Conservation (phyloP, 1,140 invertebrate genomes). For the Rhagoletis zephyria region DNA sequence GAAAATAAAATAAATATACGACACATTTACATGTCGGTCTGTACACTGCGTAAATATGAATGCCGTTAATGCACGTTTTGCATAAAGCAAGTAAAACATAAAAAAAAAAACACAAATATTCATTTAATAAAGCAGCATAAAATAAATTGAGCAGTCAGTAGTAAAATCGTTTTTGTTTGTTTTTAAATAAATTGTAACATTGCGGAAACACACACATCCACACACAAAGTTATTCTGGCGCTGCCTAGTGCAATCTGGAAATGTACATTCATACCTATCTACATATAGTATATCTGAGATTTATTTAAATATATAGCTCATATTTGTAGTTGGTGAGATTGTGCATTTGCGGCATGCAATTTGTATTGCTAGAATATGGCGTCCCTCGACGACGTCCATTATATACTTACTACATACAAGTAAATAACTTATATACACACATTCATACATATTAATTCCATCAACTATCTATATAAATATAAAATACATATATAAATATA, state of each 20-base stretch:
- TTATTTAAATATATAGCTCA: slow-evolving; percentile 17
- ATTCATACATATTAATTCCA: slow-evolving; percentile 53
- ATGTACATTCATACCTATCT: neutral
- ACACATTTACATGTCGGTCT: slow-evolving; percentile 48
- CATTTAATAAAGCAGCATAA: slow-evolving; percentile 13
- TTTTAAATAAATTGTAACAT: slow-evolving; percentile 16
- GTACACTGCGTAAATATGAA: slow-evolving; percentile 49
- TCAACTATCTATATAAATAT: slow-evolving; percentile 54
- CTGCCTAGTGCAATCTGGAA: slow-evolving; percentile 5
- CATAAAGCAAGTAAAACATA: slow-evolving; percentile 10
- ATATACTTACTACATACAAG: no score
- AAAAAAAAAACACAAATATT: neutral
- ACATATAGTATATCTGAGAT: no score
- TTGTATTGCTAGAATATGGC: slow-evolving; percentile 13
- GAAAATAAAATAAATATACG: slow-evolving; percentile 19
- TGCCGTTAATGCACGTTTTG: slow-evolving; percentile 45
- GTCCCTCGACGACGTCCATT: neutral
- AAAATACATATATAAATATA: slow-evolving; percentile 42
- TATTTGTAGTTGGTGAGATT: neutral
- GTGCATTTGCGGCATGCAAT: slow-evolving; percentile 38
- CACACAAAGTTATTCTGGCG: neutral
- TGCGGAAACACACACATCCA: neutral
- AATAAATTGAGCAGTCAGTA: slow-evolving; percentile 39
- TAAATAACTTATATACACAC: slow-evolving; percentile 47
- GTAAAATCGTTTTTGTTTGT: slow-evolving; percentile 17